Conservation (phyloP, 2,113 vertebrate genomes). For the Dermatemys mawii region DNA sequence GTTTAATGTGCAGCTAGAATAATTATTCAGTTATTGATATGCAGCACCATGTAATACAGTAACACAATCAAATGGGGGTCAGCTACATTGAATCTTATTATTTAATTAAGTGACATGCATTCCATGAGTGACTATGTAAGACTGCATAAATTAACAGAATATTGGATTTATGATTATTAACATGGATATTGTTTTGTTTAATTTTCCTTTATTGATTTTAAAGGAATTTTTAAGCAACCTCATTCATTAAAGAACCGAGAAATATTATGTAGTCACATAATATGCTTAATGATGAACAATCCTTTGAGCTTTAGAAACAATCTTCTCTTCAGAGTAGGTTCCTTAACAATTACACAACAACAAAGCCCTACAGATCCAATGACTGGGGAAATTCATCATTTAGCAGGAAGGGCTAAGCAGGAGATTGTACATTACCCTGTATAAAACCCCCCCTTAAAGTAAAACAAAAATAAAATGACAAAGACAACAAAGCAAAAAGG, state of each 20-base stretch:
- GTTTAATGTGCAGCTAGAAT: background rate
- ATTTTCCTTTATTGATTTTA: background rate
- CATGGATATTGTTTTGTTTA: background rate
- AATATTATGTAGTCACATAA: background rate
- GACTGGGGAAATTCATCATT: conserved; percentile 18
- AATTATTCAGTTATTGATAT: background rate
- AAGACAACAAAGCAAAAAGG: background rate
- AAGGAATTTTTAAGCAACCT: conserved; percentile 2
- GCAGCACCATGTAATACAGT: background rate
- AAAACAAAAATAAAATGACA: background rate
- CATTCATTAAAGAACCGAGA: background rate
- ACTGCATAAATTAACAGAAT: conserved; percentile 1
- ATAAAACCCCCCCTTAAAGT: too few relatives aligned
- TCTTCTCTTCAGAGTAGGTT: background rate
- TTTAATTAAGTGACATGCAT: background rate
- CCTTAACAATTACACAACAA: background rate
- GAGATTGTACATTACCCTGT: background rate
- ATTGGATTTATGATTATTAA: background rate
- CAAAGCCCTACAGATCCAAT: background rate
- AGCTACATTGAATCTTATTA: background rate
- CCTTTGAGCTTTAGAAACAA: conserved; percentile 14
- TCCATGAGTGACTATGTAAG: background rate
- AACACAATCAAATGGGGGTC: background rate
- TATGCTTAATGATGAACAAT: conserved; percentile 18
- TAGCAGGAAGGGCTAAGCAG: background rate